Evolutionary conservation across 2,888 invertebrate genomes (phyloP), one percentile per base, ranked within the genome.

Genomic region (Coelopa pilipes): DNA sequence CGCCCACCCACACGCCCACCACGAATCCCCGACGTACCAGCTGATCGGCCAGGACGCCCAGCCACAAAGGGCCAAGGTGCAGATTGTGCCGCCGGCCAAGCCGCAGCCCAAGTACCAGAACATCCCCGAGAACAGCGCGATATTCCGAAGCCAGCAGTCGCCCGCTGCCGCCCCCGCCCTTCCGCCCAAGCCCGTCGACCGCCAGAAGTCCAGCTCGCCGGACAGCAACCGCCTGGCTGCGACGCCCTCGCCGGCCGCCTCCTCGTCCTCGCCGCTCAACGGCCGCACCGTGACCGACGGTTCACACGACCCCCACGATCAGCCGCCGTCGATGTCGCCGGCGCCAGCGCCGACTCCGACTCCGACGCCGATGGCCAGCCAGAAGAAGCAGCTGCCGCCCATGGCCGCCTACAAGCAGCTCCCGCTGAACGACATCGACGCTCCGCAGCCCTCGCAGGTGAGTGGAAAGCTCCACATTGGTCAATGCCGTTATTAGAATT

Each of bases 381-480:
- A 66, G 12, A 62, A 69, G 45, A 63, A 63, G 59, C 74, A 74
- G 57, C 49, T 21, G 21, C 74, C 34, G 59, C 57, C 71, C 34
- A 34, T 34, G 9, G 76, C 80, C 47, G 79, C 77, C 59, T 84
- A 84, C 72, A 82, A 84, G 75, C 82, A 83, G 72, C 80, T 85
- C 74, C 82, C 85, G 55, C 75, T 84, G 67, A 83, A 82, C 76
- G 85, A 86, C 75, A 78, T 84, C 49, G 84, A 85, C 65, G 76
- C 76, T 47, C 74, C 82, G 12, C 85, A 83, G 68, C 82, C 86
- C 47, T 84, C 86, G 60, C 86, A 86, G 83, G 86, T 86, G 71
- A 53, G 74, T 73, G 12, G 24, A 7, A 1, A 13, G 19, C n/a
- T 19, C 57, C n/a, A 5, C 19, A 1, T 55, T 21, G 0, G 7